These are phyloP conservation scores for Xylocampa areola DNA, from an alignment of 2,888 invertebrate species.

Conservation along the genomic window DNA sequence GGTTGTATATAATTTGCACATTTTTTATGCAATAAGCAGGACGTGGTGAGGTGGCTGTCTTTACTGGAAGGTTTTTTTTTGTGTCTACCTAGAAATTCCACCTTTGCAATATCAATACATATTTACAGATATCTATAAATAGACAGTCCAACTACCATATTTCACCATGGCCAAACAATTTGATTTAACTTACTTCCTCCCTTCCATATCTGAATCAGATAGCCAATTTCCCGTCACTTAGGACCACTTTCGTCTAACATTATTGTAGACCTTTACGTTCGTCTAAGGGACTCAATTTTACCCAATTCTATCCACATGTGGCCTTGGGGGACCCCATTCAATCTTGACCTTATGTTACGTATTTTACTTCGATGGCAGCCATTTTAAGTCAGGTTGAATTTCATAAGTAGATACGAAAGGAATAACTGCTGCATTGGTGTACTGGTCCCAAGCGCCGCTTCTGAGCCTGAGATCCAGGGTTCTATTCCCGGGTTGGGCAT, in stretches of 20 bases:
- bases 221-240: conserved; percentile 47
- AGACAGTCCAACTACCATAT: neutral
- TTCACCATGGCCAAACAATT: conserved; percentile 16
- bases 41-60: too few relatives aligned
- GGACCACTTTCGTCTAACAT: conserved; percentile 32
- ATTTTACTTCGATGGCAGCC: conserved; percentile 12
- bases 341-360: conserved; percentile 42
- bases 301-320: conserved; percentile 39
- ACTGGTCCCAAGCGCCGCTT: neutral
- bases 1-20: too few relatives aligned
- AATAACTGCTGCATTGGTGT: neutral
- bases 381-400: conserved; percentile 34
- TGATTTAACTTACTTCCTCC: conserved; percentile 32
- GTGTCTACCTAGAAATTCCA: too few relatives aligned
- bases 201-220: conserved; percentile 46
- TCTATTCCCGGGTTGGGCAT: too few relatives aligned
- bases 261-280: conserved; percentile 35
- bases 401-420: conserved; percentile 23
- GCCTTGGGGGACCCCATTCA: conserved; percentile 38
- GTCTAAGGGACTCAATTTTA: conserved; percentile 30
- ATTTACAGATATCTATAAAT: too few relatives aligned
- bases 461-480: too few relatives aligned
- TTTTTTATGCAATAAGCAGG: too few relatives aligned
- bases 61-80: too few relatives aligned
- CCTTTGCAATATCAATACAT: neutral